Base-by-base conservation (phyloP, 2,113 vertebrate genomes). In the Orycteropus afer region DNA sequence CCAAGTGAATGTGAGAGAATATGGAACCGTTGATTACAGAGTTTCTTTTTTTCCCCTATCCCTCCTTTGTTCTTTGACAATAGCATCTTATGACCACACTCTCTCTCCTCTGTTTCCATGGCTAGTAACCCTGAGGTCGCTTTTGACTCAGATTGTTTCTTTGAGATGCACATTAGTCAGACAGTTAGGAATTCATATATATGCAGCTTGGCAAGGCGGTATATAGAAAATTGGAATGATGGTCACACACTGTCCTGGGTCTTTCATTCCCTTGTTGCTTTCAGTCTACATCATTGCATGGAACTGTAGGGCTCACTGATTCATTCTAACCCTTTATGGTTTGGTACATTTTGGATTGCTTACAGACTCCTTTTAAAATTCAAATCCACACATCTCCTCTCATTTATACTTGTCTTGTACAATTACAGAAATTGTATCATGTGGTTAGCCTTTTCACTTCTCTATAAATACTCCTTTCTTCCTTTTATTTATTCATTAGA, bases 51-150 rank as follows among this genome's bases (percentile, higher is more conserved):
- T 2, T 65, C 18, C 11, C 29, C 13, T 96, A n/a, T 40, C 32
- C 6, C 37, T 82, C 34, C 29, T 91, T 90, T 95, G 61, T 91
- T 93, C 47, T 96, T 90, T 86, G 37, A 77, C 77, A 87, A 63
- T 5, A 83, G 40, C 77, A 81, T 63, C 93, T 86, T 95, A 93
- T 90, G 51, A 94, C 32, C 51, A 77, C 23, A 57, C 5, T 76
- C 25, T 76, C 15, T 34, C 37, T 92, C 53, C 32, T 91, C 51
- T 90, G 65, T 96, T 91, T 94, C 85, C 71, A 87, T 77, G 40
- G 74, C 77, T 80, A 37, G 53, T 86, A 91, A 95, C 67, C 59
- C 67, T 29, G 45, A 89, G 84, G 91, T 95, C n/a, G 0, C 13
- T 45, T 89, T 81, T 91, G 80, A 92, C 45, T 93, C 73, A 78